Evolutionary conservation across 2,888 invertebrate species (phyloP).

Genomic region (Spicauda simplicius): DNA sequence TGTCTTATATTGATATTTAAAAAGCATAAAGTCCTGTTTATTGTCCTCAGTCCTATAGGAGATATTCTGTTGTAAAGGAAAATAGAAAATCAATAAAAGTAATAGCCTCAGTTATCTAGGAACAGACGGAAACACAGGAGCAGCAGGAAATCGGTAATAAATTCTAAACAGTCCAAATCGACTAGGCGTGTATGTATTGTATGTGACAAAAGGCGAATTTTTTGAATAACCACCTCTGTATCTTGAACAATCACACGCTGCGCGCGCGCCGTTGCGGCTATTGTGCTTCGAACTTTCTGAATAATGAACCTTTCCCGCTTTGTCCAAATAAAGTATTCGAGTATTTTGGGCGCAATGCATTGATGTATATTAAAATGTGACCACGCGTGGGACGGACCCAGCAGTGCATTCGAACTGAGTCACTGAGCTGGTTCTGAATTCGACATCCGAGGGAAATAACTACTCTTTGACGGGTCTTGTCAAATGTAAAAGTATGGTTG

Average conservation of each 20-base stretch:
- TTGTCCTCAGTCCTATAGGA: no score
- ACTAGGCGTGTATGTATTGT: constrained; percentile 72
- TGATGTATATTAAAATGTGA: constrained; percentile 56
- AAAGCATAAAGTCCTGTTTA: no score
- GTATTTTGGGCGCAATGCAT: constrained; percentile 72
- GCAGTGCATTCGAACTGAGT: not conserved
- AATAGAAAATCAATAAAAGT: not conserved
- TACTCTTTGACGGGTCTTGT: no score
- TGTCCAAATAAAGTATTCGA: constrained; percentile 74
- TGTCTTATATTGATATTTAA: no score
- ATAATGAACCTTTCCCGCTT: constrained; percentile 77
- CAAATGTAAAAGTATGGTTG: no score
- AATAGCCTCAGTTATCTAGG: constrained; percentile 39
- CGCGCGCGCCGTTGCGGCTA: constrained; percentile 73
- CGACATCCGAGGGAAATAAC: not conserved
- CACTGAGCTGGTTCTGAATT: not conserved
- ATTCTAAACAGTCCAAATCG: constrained; percentile 58
- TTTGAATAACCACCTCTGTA: constrained; percentile 73
- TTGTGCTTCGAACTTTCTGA: constrained; percentile 73
- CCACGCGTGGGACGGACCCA: constrained; percentile 32
- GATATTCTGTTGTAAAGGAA: no score
- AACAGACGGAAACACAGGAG: constrained; percentile 53
- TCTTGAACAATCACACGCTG: constrained; percentile 81
- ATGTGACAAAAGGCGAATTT: constrained; percentile 68
- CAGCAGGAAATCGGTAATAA: constrained; percentile 74